Evolutionary conservation across 2,113 vertebrate genomes (phyloP).

Genomic region (Noturus placidus): DNA sequence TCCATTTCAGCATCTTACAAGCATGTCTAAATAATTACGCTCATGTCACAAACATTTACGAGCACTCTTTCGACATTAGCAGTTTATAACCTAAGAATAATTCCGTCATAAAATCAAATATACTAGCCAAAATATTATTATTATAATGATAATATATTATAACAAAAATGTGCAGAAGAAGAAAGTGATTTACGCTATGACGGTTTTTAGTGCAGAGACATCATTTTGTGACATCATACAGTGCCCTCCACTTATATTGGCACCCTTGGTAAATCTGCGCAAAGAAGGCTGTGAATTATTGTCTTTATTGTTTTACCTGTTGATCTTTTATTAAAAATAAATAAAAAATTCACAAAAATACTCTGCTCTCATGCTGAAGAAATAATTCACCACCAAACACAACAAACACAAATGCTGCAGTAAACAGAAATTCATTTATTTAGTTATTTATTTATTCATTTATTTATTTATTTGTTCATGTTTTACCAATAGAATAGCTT

Average conservation of each 20-base stretch:
- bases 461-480: conserved; percentile 66
- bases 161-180: neutral
- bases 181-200: neutral
- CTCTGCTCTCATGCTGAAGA: too few relatives aligned
- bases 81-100: neutral
- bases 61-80: neutral
- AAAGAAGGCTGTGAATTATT: too few relatives aligned
- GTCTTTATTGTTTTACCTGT: too few relatives aligned
- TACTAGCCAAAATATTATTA: neutral
- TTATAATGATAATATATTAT: neutral
- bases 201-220: neutral
- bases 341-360: too few relatives aligned
- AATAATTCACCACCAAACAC: neutral
- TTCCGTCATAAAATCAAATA: neutral
- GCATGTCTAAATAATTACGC: neutral
- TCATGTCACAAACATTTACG: neutral
- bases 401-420: conserved; percentile 36
- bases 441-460: conserved; percentile 64
- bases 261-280: too few relatives aligned
- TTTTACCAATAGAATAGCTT: conserved; percentile 74
- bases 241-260: neutral
- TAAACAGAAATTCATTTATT: conserved; percentile 72
- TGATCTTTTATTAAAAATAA: too few relatives aligned
- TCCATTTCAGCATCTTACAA: neutral
- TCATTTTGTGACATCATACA: neutral